Evolutionary conservation across 2,113 vertebrate genomes (phyloP), one percentile per base, ranked within the genome.

Genomic region (Leptocoma aspasia): DNA sequence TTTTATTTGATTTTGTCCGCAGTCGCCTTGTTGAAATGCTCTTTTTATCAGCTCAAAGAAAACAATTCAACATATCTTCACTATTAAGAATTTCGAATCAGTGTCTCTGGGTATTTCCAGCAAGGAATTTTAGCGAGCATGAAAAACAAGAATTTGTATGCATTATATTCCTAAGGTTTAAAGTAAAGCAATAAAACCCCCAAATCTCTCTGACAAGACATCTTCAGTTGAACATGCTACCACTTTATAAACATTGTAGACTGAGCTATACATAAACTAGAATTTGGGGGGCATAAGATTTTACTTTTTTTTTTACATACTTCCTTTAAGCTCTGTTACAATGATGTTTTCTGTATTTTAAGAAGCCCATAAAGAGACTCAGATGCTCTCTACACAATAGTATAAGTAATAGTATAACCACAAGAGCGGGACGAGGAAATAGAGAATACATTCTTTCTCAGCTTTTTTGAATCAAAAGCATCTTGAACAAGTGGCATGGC

Each of bases 371-470:
- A 7, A 72, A 64, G 15, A 68, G 27, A 77, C 42, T 60, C 28
- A 52, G n/a, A 13, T 69, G 41, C 12, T 81, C 26, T 28, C 56
- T 61, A 42, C n/a, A 60, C 7, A 68, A 39, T 4, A 41, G 15
- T 28, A 20, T 30, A 49, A 20, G n/a, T n/a, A n/a, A n/a, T n/a
- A n/a, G n/a, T n/a, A n/a, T n/a, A 13, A 81, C 15, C 2, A 0
- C 21, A 20, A 90, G 11, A 75, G 18, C 20, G 79, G 54, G 17
- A 49, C 2, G 1, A 70, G n/a, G 18, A 92, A 90, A 73, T 17
- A 52, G 4, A 64, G 19, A 90, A 8, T 24, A 57, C 2, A 6
- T 41, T n/a, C 9, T 79, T 75, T 35, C 24, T 70, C 3, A 2
- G 26, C 6, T 53, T 90, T 70, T 85, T 65, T 63, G 56, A 82